Base-by-base conservation (phyloP, 2,888 invertebrate genomes). In the Cantharis nigra region DNA sequence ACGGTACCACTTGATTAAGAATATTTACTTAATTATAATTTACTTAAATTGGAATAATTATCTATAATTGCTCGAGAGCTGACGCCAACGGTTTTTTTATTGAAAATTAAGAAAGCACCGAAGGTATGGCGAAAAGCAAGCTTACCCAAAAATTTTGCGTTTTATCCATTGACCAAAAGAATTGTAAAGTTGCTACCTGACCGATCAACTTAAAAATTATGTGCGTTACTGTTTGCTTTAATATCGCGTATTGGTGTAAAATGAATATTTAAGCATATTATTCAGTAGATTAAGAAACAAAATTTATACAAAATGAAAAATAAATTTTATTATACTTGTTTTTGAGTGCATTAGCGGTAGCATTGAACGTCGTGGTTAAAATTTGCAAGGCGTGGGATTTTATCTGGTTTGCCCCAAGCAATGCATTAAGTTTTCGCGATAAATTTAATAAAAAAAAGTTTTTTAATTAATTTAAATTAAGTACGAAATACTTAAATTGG, bases 361-460 rank as follows among this genome's bases (percentile, higher is more conserved):
- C 62, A 63, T 63, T 26, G 14, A 28, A 23, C 28, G 28, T 28
- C 49, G 49, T 49, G 18, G n/a, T 33, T 65, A 23, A 26, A 71
- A 26, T 63, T 65, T 63, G 30, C 49, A 67, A 62, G 49, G 20
- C 30, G 20, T 26, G 20, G 20, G n/a, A 26, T 67, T 67, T 67
- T 26, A 26, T 26, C 9, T 10, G 72, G 23, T 67, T 14, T 67
- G 67, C 72, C 67, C n/a, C 33, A 13, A 72, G 72, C 67, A 49
- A 49, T 72, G 72, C 72, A 72, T 72, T 72, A 72, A 62, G 67
- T 20, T 62, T 49, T 26, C 30, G 62, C 65, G 72, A 72, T 72
- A 72, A 72, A 72, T 72, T 20, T 62, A 72, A 33, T 72, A 72
- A 72, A 71, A 65, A 65, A 67, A 49, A 67, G 14, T 65, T 67